A percentile compares a stretch with the other conserved stretches of the same genome.
Evolutionary conservation across 2,797 vertebrate genomes (phyloP).

Genomic region (Picus viridis): DNA sequence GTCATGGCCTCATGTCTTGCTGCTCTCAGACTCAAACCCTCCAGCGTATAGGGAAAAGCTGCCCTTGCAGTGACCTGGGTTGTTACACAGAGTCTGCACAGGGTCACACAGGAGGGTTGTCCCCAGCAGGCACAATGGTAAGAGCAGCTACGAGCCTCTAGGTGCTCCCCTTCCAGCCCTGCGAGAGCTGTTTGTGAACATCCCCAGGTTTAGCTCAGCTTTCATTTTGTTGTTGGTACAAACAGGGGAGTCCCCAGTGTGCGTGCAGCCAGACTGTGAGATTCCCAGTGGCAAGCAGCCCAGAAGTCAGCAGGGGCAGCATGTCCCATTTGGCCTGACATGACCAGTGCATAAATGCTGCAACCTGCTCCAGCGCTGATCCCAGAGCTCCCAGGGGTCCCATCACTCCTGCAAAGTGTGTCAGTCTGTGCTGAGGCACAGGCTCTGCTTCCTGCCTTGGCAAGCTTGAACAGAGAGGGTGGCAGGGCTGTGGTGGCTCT

Average conservation of each 20-base stretch:
- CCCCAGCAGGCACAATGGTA: accelerated
- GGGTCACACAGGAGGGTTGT: neutral
- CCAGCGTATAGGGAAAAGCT: neutral
- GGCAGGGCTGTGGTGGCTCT: neutral
- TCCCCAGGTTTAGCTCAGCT: neutral
- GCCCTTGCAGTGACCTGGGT: neutral
- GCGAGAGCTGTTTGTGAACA: neutral
- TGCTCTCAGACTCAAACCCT: neutral
- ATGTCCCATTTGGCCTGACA: conserved; percentile 17
- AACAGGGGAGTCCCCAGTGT: conserved; percentile 32
- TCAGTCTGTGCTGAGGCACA: neutral
- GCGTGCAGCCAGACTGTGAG: neutral
- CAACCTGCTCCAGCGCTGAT: neutral
- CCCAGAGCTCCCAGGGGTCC: conserved; percentile 27
- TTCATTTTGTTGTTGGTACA: neutral
- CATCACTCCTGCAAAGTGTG: neutral
- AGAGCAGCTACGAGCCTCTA: neutral
- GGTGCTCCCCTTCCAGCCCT: neutral
- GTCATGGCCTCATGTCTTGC: neutral
- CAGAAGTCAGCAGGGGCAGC: conserved; percentile 50
- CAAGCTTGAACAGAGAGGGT: neutral
- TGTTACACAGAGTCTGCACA: accelerated
- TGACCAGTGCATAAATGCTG: neutral
- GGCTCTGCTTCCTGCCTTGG: conserved; percentile 7
- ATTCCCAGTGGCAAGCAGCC: conserved; percentile 30